Evolutionary conservation across 2,113 vertebrate genomes (phyloP).

Genomic region (Chloroceryle aenea): DNA sequence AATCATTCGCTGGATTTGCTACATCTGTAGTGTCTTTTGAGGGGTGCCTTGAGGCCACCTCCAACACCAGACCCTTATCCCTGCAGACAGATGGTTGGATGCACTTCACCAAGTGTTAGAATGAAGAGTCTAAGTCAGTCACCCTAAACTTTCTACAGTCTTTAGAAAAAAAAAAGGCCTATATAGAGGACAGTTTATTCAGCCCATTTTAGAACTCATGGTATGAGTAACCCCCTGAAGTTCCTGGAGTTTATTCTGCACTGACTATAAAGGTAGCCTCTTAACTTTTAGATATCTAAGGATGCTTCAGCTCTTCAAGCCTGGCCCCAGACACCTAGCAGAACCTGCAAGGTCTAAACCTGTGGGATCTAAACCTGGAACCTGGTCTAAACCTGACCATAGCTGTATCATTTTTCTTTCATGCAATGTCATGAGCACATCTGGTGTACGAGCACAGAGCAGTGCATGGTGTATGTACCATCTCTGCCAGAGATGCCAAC

Average conservation of each 20-base stretch:
- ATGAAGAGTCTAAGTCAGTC: neutral
- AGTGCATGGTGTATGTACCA: fast-evolving
- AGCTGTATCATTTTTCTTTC: neutral
- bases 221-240: neutral
- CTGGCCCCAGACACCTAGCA: neutral
- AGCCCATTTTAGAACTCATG: neutral
- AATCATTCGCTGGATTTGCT: neutral
- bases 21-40: neutral
- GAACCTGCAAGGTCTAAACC: neutral
- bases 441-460: neutral
- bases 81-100: neutral
- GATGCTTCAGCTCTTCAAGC: neutral
- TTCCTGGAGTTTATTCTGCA: neutral
- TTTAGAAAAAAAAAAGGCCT: neutral
- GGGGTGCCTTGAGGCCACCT: neutral
- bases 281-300: neutral
- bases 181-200: neutral
- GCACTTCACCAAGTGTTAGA: neutral
- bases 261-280: neutral
- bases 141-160: neutral
- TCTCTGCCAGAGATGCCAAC: fast-evolving
- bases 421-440: fast-evolving
- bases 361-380: neutral
- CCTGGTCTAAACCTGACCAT: neutral
- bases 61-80: neutral